phyloP scores from a whole-genome alignment of 2,888 invertebrate genomes.

The Galerucella nymphaeae region DNA sequence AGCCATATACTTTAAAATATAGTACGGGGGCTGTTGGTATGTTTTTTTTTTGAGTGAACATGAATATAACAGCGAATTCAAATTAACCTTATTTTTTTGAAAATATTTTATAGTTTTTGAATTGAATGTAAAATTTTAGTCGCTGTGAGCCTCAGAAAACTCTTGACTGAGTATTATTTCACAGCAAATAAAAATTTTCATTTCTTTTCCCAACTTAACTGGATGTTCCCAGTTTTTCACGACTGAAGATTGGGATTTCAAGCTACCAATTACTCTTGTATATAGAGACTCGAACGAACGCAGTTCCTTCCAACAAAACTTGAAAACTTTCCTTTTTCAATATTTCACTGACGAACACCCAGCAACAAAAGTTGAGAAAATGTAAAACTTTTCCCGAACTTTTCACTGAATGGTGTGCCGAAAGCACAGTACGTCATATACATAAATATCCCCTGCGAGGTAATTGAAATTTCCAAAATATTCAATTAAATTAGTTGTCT shows the following conservation, averaged over 20 bases:
- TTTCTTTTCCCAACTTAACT: neutral
- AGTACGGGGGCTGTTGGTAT: too few species aligned
- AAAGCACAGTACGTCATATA: neutral
- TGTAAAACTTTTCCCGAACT: constrained; percentile 1
- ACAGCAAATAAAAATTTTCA: neutral
- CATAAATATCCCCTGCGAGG: neutral
- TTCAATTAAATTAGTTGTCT: neutral
- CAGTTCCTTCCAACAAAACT: neutral
- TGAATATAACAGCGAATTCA: too few species aligned
- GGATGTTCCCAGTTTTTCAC: neutral
- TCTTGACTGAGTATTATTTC: too few species aligned
- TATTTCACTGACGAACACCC: constrained; percentile 10
- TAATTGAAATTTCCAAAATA: neutral
- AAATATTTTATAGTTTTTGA: too few species aligned
- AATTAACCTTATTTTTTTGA: too few species aligned
- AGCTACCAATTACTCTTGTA: neutral
- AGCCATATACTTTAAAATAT: too few species aligned
- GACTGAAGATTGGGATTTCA: neutral
- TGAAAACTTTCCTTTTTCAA: constrained; percentile 15
- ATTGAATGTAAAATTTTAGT: too few species aligned
- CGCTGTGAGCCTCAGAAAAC: too few species aligned
- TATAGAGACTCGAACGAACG: constrained; percentile 2
- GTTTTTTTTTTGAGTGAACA: too few species aligned
- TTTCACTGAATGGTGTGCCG: constrained; percentile 2
- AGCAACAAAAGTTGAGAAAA: constrained; percentile 10